A percentile compares a stretch with the other conserved stretches of the same genome.
These are phyloP conservation scores for Acropora yongei DNA, from an alignment of 64 coral and sea anemone genomes.

Conservation along the genomic window DNA sequence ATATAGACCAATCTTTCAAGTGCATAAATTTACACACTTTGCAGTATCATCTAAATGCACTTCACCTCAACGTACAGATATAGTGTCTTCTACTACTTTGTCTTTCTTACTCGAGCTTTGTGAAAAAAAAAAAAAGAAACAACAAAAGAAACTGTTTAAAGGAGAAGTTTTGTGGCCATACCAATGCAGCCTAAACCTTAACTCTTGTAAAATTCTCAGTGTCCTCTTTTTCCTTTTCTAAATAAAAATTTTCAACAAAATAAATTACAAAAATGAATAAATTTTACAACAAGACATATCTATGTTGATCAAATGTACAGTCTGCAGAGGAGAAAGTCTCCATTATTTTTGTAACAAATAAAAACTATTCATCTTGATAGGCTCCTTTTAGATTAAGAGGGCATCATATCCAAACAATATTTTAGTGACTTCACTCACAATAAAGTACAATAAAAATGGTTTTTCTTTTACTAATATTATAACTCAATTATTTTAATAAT, in stretches of 20 bases:
- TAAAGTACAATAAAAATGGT: neutral
- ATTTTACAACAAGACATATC: neutral
- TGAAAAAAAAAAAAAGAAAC: neutral
- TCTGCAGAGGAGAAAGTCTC: neutral
- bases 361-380: slow-evolving; percentile 14
- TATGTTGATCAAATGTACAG: slow-evolving; percentile 36
- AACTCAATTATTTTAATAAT: neutral
- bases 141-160: neutral
- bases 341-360: slow-evolving; percentile 38
- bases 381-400: neutral
- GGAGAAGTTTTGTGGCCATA: neutral
- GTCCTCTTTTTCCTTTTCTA: neutral
- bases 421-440: neutral
- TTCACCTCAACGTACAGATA: too few species aligned
- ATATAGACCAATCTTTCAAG: too few species aligned
- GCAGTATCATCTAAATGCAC: too few species aligned
- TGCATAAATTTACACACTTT: too few species aligned
- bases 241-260: neutral
- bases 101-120: too few species aligned
- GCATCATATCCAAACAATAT: neutral
- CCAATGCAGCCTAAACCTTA: neutral
- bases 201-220: neutral
- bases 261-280: slow-evolving; percentile 46
- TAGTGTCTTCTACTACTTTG: too few species aligned
- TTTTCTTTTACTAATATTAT: neutral